Percentiles rank a stretch among this genome's conserved stretches.
These are phyloP conservation scores for Epinotia demarniana DNA, from an alignment of 2,888 invertebrate species.

Conservation along the genomic window DNA sequence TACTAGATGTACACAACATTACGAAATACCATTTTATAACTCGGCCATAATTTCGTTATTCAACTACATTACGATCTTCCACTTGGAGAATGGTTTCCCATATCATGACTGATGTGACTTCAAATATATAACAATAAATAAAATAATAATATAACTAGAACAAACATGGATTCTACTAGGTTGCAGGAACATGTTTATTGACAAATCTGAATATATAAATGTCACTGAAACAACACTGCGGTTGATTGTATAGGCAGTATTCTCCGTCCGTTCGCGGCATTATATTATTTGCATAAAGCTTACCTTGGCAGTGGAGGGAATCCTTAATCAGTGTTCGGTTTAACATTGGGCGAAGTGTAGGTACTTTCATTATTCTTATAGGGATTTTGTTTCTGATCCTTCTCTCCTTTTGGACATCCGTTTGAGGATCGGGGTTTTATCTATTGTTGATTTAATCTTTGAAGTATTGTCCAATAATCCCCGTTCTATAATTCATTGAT, in stretches of 20 bases:
- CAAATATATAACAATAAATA: too few relatives aligned
- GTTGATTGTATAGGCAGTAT: slow-evolving; percentile 46
- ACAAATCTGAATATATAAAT: not conserved
- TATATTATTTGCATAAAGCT: slow-evolving; percentile 62
- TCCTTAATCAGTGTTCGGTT: slow-evolving; percentile 60
- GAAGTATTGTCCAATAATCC: slow-evolving; percentile 8
- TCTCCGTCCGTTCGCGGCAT: slow-evolving; percentile 51
- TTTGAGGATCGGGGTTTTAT: not conserved
- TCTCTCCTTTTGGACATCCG: slow-evolving; percentile 12
- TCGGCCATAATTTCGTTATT: not conserved
- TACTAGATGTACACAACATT: not conserved
- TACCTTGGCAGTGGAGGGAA: slow-evolving; percentile 57
- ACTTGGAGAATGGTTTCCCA: slow-evolving; percentile 17
- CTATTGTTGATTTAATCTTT: slow-evolving; percentile 25
- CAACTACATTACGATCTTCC: not conserved
- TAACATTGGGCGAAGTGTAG: slow-evolving; percentile 44
- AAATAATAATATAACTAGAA: too few relatives aligned
- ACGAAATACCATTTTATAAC: not conserved
- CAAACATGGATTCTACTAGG: too few relatives aligned
- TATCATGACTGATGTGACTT: too few relatives aligned
- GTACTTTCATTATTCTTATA: slow-evolving; percentile 35
- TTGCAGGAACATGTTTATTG: too few relatives aligned
- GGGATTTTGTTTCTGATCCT: slow-evolving; percentile 23
- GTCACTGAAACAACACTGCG: slow-evolving; percentile 33
- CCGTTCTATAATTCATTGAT: not conserved